Evolutionary conservation across 2,888 invertebrate species (phyloP).

Genomic region (Laspeyria flexula): DNA sequence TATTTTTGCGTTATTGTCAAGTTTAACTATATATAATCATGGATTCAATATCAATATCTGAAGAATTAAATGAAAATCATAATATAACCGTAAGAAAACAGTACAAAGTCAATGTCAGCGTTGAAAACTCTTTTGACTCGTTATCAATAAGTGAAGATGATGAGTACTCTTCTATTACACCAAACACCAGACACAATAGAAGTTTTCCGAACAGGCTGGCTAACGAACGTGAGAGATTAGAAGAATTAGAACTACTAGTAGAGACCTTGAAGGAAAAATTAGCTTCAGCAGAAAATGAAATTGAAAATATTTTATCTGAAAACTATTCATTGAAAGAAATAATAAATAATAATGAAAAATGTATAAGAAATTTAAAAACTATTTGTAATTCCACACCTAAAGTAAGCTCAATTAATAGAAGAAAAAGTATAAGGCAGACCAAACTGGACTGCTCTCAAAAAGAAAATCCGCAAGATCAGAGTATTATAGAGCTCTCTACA

Average conservation of each 20-base stretch:
- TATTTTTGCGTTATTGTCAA: no score
- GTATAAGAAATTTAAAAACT: neutral
- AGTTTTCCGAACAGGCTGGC: neutral
- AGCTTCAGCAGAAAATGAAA: neutral
- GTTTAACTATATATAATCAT: no score
- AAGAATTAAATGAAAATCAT: neutral
- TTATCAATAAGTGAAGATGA: neutral
- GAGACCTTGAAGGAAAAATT: neutral
- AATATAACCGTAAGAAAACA: neutral
- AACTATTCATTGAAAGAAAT: neutral
- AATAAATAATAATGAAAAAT: neutral
- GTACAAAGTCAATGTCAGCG: neutral
- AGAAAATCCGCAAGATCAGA: neutral
- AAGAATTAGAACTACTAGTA: neutral
- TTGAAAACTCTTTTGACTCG: neutral
- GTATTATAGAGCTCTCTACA: no score
- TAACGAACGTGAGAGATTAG: neutral
- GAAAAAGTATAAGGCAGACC: neutral
- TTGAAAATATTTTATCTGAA: neutral
- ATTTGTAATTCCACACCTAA: neutral
- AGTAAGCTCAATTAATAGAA: neutral
- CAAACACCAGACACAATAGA: neutral
- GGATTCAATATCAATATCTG: no score
- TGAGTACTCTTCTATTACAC: neutral
- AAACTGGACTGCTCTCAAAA: neutral